Evolutionary conservation across 2,113 vertebrate genomes (phyloP).

Genomic region (Egretta garzetta): DNA sequence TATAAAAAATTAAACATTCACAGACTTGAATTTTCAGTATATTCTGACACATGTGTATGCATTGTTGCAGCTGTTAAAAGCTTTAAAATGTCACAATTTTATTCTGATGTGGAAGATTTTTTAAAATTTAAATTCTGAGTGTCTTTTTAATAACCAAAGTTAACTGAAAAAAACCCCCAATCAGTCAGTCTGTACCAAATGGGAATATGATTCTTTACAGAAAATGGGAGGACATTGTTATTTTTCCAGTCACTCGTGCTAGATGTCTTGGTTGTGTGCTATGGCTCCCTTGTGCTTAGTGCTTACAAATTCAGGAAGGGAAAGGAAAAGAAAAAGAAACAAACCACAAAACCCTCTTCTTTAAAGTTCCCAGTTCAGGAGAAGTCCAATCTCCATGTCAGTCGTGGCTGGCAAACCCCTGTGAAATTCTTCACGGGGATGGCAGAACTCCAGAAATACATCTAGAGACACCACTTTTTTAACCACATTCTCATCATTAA

Average conservation of each 20-base stretch:
- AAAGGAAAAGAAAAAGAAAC: not conserved
- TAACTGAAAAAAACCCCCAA: not conserved
- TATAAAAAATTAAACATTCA: not conserved
- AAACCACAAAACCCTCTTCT: fast-evolving
- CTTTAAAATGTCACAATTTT: not conserved
- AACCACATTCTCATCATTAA: not conserved
- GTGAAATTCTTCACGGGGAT: not conserved
- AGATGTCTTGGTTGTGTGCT: not conserved
- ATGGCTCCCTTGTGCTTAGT: not conserved
- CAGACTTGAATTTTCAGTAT: not conserved
- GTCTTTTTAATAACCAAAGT: not conserved
- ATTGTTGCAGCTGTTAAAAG: not conserved
- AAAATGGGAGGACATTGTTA: not conserved
- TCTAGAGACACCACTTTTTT: not conserved
- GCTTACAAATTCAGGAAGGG: not conserved
- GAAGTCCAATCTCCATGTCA: not conserved
- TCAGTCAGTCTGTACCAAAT: not conserved
- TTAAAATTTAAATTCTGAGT: not conserved
- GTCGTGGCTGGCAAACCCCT: not conserved
- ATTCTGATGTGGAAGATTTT: not conserved
- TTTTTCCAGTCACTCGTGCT: not conserved
- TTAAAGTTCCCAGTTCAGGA: not conserved
- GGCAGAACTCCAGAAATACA: not conserved
- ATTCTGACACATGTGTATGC: not conserved
- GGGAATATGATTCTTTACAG: not conserved